A percentile compares a stretch with the other conserved stretches of the same genome.
Conservation (phyloP, 2,888 invertebrate genomes). For the Acanthoscelides obtectus region DNA sequence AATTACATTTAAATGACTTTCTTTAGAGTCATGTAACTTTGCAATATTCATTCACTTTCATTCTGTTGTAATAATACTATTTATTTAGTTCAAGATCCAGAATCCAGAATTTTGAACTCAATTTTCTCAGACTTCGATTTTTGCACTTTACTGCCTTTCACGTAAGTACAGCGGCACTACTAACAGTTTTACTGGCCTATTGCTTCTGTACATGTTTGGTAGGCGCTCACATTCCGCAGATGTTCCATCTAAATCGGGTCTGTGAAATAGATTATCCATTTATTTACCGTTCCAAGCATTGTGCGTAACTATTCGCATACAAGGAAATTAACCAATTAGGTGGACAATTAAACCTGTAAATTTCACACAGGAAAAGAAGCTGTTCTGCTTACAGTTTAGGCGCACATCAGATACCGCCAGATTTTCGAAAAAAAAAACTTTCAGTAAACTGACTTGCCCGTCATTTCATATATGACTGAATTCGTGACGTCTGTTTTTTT, state of each 20-base stretch:
- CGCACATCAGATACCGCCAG: background rate
- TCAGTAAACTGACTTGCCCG: background rate
- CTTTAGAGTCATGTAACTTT: no score
- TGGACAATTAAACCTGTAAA: background rate
- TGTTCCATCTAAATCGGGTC: background rate
- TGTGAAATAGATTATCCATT: background rate
- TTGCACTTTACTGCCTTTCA: no score
- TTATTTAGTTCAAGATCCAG: no score
- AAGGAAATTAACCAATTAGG: background rate
- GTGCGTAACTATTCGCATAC: background rate
- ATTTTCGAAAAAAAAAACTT: background rate
- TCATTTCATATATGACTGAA: background rate
- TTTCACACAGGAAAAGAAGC: background rate
- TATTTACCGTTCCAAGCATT: background rate
- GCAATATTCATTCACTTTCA: no score
- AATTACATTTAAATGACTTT: no score
- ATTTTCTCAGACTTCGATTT: no score
- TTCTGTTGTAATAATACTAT: no score
- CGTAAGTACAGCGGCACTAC: no score
- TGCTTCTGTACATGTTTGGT: background rate
- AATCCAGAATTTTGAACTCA: no score
- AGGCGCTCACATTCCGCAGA: background rate
- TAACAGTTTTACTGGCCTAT: background rate
- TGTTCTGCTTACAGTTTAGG: background rate
- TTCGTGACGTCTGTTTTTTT: no score